Conservation (phyloP, 2,888 invertebrate species). For the Liodrosophila aerea region DNA sequence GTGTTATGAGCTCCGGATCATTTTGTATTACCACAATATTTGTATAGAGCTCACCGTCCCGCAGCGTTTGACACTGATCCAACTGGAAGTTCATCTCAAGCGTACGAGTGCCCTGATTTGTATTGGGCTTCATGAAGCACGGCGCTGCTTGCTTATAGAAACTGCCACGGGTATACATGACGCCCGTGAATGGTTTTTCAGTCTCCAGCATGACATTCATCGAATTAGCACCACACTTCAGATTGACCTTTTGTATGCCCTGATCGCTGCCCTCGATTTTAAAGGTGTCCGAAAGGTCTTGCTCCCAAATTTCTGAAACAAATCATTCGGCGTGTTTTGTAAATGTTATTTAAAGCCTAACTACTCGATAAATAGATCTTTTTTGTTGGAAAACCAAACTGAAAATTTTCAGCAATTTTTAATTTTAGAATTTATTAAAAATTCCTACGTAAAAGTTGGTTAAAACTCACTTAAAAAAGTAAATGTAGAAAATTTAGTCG, state of each 20-base stretch:
- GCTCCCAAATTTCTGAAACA: conserved; percentile 81
- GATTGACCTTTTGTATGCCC: conserved; percentile 84
- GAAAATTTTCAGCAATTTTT: no score
- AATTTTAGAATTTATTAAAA: no score
- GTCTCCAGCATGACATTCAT: conserved; percentile 84
- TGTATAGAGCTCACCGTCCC: conserved; percentile 84
- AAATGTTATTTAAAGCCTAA: no score
- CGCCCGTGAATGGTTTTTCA: conserved; percentile 85
- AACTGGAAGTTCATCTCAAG: conserved; percentile 84
- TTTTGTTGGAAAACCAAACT: no score
- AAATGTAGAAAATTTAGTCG: no score
- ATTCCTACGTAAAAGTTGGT: no score
- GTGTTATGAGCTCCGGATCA: conserved; percentile 86
- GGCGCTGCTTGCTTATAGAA: conserved; percentile 84
- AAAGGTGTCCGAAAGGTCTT: conserved; percentile 84
- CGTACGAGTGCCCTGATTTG: conserved; percentile 81
- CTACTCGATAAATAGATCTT: no score
- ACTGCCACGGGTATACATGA: conserved; percentile 86
- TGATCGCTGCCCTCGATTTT: conserved; percentile 84
- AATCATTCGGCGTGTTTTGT: not conserved
- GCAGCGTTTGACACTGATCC: conserved; percentile 84
- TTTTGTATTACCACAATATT: conserved; percentile 87
- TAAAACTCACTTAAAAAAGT: no score
- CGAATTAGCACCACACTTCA: conserved; percentile 84
- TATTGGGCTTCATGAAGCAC: conserved; percentile 84